phyloP scores from a whole-genome alignment of 2,888 invertebrate species.

The Diabrotica balteata region DNA sequence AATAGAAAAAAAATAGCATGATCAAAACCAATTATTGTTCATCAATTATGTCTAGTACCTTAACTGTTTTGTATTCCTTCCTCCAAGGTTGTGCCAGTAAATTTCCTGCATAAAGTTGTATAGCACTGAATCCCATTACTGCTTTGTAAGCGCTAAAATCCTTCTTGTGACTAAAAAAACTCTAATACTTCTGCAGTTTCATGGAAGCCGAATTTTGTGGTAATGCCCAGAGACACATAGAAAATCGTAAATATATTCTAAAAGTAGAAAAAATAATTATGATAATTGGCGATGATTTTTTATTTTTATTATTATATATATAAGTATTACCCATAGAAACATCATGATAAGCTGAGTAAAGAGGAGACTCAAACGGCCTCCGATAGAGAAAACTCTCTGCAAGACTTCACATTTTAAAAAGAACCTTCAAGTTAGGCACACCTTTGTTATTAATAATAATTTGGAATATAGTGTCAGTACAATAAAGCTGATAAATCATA shows the following conservation, averaged over 20 bases:
- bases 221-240: constrained; percentile 79
- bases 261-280: too few species aligned
- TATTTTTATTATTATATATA: too few species aligned
- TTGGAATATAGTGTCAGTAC: too few species aligned
- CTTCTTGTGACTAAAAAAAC: constrained; percentile 72
- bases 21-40: neutral
- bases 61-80: constrained; percentile 81
- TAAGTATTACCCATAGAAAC: too few species aligned
- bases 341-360: too few species aligned
- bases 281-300: too few species aligned
- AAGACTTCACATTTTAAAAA: too few species aligned
- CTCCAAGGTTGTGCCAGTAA: constrained; percentile 88
- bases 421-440: too few species aligned
- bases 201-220: constrained; percentile 77
- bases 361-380: too few species aligned
- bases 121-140: constrained; percentile 82
- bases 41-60: constrained; percentile 63
- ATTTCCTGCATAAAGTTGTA: constrained; percentile 86
- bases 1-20: neutral
- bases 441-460: too few species aligned
- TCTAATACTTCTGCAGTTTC: constrained; percentile 80
- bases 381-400: too few species aligned
- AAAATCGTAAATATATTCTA: constrained; percentile 80
- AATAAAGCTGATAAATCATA: too few species aligned
- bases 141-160: constrained; percentile 85